Percentiles rank a stretch among this genome's conserved stretches.
These are phyloP conservation scores for Caenorhabditis sp. DNA, from an alignment of 2,888 invertebrate genomes.

Conservation along the genomic window DNA sequence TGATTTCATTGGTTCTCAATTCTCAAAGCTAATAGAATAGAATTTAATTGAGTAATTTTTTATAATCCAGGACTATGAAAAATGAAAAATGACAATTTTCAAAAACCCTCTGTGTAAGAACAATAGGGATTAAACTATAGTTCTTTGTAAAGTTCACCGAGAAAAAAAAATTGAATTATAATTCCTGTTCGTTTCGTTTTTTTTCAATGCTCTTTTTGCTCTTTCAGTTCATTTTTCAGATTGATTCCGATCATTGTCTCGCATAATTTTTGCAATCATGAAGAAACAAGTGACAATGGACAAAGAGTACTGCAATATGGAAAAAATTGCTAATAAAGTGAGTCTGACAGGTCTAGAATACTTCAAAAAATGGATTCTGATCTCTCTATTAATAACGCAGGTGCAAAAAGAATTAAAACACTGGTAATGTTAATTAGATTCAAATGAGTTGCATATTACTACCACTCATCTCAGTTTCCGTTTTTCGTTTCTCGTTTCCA, in stretches of 20 bases:
- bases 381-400: constrained; percentile 23
- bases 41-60: too few relatives aligned
- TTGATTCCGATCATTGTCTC: too few relatives aligned
- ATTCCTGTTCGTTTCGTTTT: too few relatives aligned
- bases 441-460: constrained; percentile 25
- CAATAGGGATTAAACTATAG: background rate
- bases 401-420: constrained; percentile 51
- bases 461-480: background rate
- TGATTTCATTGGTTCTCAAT: too few relatives aligned
- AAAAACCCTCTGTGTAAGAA: background rate
- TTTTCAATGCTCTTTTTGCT: background rate
- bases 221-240: background rate
- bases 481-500: background rate
- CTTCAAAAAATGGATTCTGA: background rate
- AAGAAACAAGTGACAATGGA: constrained; percentile 62
- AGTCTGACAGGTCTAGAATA: background rate
- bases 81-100: too few relatives aligned
- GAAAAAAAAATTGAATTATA: too few relatives aligned
- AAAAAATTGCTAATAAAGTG: constrained; percentile 59
- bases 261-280: constrained; percentile 42
- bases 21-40: too few relatives aligned
- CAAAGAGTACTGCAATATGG: constrained; percentile 62
- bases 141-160: too few relatives aligned
- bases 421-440: constrained; percentile 41
- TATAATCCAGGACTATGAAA: too few relatives aligned